Conservation (phyloP, 2,888 invertebrate species). For the Eilema caniola region DNA sequence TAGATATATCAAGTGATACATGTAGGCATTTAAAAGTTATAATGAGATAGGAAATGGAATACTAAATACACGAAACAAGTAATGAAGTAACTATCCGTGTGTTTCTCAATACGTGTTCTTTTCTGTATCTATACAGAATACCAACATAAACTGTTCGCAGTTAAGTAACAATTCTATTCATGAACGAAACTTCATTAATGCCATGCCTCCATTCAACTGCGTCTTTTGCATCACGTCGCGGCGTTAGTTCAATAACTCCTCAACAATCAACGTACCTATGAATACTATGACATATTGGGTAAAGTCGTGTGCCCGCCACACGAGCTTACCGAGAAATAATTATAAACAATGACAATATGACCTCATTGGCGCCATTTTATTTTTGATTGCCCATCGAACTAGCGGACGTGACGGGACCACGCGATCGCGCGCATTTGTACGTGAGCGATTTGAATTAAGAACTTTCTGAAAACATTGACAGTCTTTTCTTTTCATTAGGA, state of each 20-base stretch:
- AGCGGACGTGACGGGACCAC: slow-evolving; percentile 68
- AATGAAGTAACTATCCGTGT: background rate
- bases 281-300: slow-evolving; percentile 50
- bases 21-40: background rate
- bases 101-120: background rate
- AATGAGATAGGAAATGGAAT: background rate
- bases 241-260: slow-evolving; percentile 46
- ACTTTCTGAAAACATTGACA: slow-evolving; percentile 9
- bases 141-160: background rate
- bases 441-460: slow-evolving; percentile 55
- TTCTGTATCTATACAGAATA: background rate
- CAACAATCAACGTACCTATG: slow-evolving; percentile 39
- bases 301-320: slow-evolving; percentile 65
- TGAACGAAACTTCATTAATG: slow-evolving; percentile 30
- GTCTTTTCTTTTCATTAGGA: background rate
- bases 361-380: slow-evolving; percentile 66
- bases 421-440: slow-evolving; percentile 49
- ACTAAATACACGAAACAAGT: background rate
- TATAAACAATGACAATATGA: slow-evolving; percentile 61
- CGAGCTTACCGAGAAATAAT: slow-evolving; percentile 62
- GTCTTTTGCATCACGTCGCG: slow-evolving; percentile 25
- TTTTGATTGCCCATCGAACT: slow-evolving; percentile 66
- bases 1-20: no score
- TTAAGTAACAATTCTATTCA: slow-evolving; percentile 8
- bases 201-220: slow-evolving; percentile 41